phyloP scores from a whole-genome alignment of 2,113 vertebrate species.

The Coptodon rendalli region DNA sequence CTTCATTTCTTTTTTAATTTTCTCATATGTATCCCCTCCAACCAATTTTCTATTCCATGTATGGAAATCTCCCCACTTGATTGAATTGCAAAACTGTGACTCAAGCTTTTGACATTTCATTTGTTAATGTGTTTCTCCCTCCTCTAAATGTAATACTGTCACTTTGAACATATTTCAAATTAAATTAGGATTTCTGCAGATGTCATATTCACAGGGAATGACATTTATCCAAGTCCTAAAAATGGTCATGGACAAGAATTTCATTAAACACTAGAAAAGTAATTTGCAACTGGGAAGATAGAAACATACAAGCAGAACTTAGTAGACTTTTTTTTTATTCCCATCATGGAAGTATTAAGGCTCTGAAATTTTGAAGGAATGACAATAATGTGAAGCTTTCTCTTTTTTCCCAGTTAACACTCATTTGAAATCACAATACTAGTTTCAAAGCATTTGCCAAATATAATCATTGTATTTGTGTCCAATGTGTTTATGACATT shows the following conservation, averaged over 20 bases:
- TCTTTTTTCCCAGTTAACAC: not conserved
- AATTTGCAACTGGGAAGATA: constrained; percentile 1
- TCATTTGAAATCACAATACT: not conserved
- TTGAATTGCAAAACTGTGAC: constrained; percentile 29
- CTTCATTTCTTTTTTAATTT: constrained; percentile 17
- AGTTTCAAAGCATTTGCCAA: not conserved
- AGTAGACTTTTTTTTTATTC: constrained; percentile 4
- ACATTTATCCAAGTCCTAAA: constrained; percentile 60
- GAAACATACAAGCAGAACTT: not conserved
- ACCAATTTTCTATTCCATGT: constrained; percentile 13
- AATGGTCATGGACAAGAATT: constrained; percentile 52
- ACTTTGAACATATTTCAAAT: constrained; percentile 57
- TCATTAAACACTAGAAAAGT: constrained; percentile 52
- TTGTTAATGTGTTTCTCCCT: constrained; percentile 33
- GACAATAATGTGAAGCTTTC: not conserved
- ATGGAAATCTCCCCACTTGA: constrained; percentile 10
- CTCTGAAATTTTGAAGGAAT: not conserved
- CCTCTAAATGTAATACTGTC: constrained; percentile 8
- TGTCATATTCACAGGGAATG: constrained; percentile 56
- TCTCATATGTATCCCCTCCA: not conserved
- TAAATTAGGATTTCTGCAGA: constrained; percentile 59
- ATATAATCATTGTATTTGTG: not conserved
- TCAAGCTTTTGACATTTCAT: constrained; percentile 54
- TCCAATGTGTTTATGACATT: not conserved
- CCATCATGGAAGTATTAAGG: not conserved